A percentile compares a stretch with the other conserved stretches of the same genome.
These are phyloP conservation scores for Butorides virescens DNA, from an alignment of 2,113 vertebrate species.

Conservation along the genomic window DNA sequence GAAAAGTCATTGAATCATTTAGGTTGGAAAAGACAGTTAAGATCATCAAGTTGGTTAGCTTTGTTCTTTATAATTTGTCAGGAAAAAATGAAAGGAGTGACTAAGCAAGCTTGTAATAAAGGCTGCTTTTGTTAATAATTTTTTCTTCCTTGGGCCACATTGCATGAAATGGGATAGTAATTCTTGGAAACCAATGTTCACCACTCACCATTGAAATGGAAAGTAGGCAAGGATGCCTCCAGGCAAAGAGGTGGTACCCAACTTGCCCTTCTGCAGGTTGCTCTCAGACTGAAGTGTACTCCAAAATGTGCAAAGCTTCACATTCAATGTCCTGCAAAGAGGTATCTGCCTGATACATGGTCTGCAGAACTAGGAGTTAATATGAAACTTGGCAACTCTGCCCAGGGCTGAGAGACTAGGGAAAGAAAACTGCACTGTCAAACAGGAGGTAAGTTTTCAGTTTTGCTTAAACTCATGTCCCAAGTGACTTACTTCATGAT, in stretches of 20 bases:
- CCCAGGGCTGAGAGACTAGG: not conserved
- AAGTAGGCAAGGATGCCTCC: not conserved
- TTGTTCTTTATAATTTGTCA: not conserved
- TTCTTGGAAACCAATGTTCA: not conserved
- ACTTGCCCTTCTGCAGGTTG: not conserved
- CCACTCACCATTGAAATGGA: not conserved
- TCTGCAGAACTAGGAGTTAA: not conserved
- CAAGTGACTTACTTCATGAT: constrained; percentile 40
- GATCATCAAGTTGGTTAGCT: fast-evolving
- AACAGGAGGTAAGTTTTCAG: constrained; percentile 20
- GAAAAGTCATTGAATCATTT: not conserved
- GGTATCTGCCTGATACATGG: fast-evolving
- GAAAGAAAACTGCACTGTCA: constrained; percentile 10
- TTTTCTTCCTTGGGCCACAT: not conserved
- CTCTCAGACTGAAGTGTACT: not conserved
- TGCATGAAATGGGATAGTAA: not conserved
- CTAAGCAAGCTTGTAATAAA: not conserved
- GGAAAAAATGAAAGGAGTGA: not conserved
- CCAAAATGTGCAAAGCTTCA: not conserved
- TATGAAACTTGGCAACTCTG: not conserved
- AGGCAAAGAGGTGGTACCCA: not conserved
- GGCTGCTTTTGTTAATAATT: not conserved
- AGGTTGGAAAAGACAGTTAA: not conserved
- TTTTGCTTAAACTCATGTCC: constrained; percentile 26
- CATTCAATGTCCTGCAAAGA: not conserved